Conservation (phyloP, 2,888 invertebrate genomes). For the Diaphora mendica region DNA sequence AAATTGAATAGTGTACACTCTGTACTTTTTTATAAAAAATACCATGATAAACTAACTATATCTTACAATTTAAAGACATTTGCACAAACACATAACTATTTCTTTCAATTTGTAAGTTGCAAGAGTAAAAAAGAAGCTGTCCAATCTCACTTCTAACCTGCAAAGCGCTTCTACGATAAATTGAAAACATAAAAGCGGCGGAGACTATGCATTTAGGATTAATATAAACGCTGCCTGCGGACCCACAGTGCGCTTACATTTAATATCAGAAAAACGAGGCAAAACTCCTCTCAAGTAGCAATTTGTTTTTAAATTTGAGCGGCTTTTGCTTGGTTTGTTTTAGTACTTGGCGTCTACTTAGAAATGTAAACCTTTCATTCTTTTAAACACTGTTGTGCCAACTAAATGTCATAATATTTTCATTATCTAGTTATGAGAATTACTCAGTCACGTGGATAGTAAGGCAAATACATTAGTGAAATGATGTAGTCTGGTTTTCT, state of each 20-base stretch:
- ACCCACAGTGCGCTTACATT: conserved; percentile 28
- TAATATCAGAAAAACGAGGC: conserved; percentile 38
- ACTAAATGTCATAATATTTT: background rate
- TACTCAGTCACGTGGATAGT: background rate
- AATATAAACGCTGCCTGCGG: conserved; percentile 38
- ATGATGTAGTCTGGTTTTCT: background rate
- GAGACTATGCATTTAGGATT: conserved; percentile 38
- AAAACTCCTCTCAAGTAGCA: conserved; percentile 21
- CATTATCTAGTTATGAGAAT: background rate
- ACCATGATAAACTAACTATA: background rate
- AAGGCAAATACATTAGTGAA: background rate
- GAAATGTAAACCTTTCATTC: background rate
- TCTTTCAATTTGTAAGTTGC: conserved; percentile 14
- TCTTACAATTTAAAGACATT: background rate
- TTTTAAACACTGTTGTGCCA: background rate
- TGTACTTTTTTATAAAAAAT: background rate
- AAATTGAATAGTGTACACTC: no score
- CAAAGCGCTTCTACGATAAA: conserved; percentile 25
- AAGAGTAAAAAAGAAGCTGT: conserved; percentile 9
- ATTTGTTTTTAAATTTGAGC: conserved; percentile 26
- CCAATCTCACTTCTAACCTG: conserved; percentile 23
- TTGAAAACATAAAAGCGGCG: conserved; percentile 37
- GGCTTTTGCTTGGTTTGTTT: conserved; percentile 17
- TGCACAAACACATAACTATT: conserved; percentile 5
- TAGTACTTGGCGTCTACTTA: conserved; percentile 6